phyloP scores from a whole-genome alignment of 1,140 invertebrate genomes.

The Drosophila yakuba region DNA sequence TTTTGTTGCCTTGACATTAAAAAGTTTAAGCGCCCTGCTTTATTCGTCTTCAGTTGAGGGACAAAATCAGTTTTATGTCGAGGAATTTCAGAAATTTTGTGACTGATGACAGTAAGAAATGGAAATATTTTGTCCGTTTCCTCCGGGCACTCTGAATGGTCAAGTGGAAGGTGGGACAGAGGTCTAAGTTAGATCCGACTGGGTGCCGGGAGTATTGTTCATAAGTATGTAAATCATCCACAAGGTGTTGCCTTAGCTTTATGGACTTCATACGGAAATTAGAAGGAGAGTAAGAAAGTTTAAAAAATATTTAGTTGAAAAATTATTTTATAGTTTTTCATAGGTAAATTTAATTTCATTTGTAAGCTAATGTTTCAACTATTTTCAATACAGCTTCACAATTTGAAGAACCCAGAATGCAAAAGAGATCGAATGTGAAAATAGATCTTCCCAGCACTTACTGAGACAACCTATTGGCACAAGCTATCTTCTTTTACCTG shows the following conservation, averaged over 20 bases:
- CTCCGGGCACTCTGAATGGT: slow-evolving; percentile 5
- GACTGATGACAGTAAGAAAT: slow-evolving; percentile 57
- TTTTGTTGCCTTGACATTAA: slow-evolving; percentile 70
- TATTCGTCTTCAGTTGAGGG: slow-evolving; percentile 36
- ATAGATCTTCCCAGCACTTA: slow-evolving; percentile 2
- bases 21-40: slow-evolving; percentile 70
- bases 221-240: not conserved
- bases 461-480: slow-evolving; percentile 15
- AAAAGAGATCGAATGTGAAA: not conserved
- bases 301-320: not conserved
- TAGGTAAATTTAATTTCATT: too few relatives aligned
- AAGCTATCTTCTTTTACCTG: not conserved
- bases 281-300: not conserved
- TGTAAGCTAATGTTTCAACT: not conserved
- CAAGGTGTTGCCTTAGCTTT: not conserved
- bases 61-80: slow-evolving; percentile 77
- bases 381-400: not conserved
- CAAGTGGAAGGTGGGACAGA: not conserved
- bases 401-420: not conserved
- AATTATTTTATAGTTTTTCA: not conserved
- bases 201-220: not conserved
- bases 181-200: not conserved
- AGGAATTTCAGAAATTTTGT: slow-evolving; percentile 73
- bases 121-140: slow-evolving; percentile 12
- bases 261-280: too few relatives aligned